Evolutionary conservation across 2,888 invertebrate genomes (phyloP).

Genomic region (Lordiphosa fenestrarum): DNA sequence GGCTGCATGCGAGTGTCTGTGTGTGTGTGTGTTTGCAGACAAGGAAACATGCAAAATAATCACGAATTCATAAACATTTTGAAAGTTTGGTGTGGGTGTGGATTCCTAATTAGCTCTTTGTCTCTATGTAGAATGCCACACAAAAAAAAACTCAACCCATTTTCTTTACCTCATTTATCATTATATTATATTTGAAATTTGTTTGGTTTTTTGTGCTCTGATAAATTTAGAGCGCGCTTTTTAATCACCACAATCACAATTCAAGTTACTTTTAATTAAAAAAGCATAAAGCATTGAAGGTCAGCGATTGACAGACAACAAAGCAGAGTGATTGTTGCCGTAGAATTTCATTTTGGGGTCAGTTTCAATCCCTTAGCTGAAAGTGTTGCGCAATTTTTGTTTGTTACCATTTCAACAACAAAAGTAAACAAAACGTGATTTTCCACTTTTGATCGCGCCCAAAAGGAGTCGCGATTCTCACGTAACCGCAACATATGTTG

Average conservation of each 20-base stretch:
- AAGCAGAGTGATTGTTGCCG: constrained; percentile 30
- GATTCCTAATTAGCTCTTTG: constrained; percentile 49
- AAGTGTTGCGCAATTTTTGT: constrained; percentile 45
- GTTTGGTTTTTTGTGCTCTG: constrained; percentile 33
- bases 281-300: constrained; percentile 36
- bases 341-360: constrained; percentile 57
- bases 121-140: constrained; percentile 46
- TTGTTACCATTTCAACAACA: constrained; percentile 52
- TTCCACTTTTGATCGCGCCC: constrained; percentile 70
- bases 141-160: neutral
- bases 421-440: constrained; percentile 61
- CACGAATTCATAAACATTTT: no score
- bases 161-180: constrained; percentile 34
- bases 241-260: constrained; percentile 29
- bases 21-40: neutral
- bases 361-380: constrained; percentile 28
- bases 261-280: constrained; percentile 63
- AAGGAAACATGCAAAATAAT: no score
- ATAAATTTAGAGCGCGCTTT: constrained; percentile 51
- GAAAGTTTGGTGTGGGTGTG: constrained; percentile 4
- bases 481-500: constrained; percentile 60
- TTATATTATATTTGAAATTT: constrained; percentile 19
- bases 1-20: neutral
- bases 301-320: constrained; percentile 11
- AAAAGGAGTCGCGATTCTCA: constrained; percentile 68